Evolutionary conservation across 2,113 vertebrate species (phyloP), one percentile per base, ranked within the genome.

Genomic region (Sylvietta virens): DNA sequence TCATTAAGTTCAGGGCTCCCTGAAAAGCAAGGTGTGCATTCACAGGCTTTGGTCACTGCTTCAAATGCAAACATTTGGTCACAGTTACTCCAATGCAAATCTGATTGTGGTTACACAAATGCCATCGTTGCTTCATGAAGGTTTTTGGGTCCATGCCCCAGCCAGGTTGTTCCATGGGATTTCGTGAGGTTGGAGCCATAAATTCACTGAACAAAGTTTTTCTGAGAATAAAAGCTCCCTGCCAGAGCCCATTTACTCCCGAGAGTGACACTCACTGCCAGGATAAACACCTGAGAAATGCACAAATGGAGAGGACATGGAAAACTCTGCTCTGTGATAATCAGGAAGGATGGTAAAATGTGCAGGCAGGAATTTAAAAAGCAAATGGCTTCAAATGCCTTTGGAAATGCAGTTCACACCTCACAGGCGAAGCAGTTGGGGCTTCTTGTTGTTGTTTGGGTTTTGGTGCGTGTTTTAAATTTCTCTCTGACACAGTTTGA

Each of bases 101-200:
- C 10, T 26, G 13, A 14, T 37, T 5, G 4, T 6, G 1, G 33
- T 12, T 10, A 4, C n/a, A 35, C 27, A 16, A 50, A 57, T 2
- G 9, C 7, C 26, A 58, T 0, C 0, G 0, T 1, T 8, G 19
- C 15, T 11, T 9, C 39, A 7, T 2, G 0, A 26, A 28, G 47
- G 23, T 0, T 31, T 60, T 33, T 6, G 2, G 5, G 48, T 15
- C 62, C 44, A 0, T 10, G 53, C 9, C 17, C 40, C 70, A 30
- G 5, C 7, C 37, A 18, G 40, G 50, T 0, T 16, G 15, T 33
- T 53, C 18, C 23, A 1, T 3, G 22, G 71, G 17, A 8, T 64
- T 64, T 28, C 15, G 24, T 9, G 65, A 56, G 40, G 30, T 3
- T 53, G 23, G 30, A 53, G 28, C 19, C 20, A 15, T 2, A 15